These are phyloP conservation scores for Climacteris rufus DNA, from an alignment of 2,113 vertebrate genomes.

Conservation along the genomic window DNA sequence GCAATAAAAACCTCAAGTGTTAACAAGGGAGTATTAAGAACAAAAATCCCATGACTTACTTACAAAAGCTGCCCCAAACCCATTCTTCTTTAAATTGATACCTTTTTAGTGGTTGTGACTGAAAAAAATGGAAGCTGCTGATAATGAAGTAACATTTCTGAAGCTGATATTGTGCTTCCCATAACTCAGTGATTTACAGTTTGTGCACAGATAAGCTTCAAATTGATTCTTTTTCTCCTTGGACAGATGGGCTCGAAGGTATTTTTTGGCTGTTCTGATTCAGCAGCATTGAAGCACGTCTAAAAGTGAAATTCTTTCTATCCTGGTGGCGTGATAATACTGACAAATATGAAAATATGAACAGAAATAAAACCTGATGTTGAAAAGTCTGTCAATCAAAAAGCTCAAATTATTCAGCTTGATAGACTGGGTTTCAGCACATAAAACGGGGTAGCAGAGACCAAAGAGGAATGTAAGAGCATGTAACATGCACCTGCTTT, in stretches of 20 bases:
- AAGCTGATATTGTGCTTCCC: not conserved
- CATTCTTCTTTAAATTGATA: not conserved
- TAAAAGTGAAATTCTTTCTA: not conserved
- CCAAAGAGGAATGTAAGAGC: not conserved
- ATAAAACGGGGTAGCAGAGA: not conserved
- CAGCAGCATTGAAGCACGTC: not conserved
- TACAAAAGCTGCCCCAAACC: not conserved
- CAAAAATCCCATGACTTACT: not conserved
- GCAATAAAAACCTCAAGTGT: not conserved
- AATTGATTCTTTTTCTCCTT: not conserved
- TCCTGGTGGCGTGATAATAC: not conserved
- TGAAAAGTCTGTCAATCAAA: not conserved
- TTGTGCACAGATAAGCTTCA: not conserved
- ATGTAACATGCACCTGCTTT: not conserved
- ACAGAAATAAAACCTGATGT: not conserved
- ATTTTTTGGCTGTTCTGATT: not conserved
- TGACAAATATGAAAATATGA: not conserved
- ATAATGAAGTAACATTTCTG: not conserved
- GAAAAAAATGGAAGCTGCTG: not conserved
- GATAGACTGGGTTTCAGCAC: not conserved
- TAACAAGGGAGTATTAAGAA: not conserved
- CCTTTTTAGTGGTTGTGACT: not conserved
- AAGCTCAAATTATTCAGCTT: not conserved
- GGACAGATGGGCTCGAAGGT: not conserved
- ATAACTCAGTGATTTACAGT: not conserved